Evolutionary conservation across 2,888 invertebrate species (phyloP), one percentile per base, ranked within the genome.

Genomic region (Mechanitis messenoides): DNA sequence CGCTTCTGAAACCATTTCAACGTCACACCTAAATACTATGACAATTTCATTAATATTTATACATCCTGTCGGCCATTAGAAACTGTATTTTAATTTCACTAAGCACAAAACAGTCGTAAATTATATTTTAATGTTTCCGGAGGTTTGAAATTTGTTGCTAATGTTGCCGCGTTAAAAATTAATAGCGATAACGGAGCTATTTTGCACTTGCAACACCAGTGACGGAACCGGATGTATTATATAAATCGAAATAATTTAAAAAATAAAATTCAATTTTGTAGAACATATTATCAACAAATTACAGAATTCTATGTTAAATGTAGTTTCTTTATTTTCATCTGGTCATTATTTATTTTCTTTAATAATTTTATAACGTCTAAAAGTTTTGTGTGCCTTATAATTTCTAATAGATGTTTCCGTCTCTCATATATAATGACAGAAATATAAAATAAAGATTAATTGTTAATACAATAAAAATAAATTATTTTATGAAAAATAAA

Each of bases 41-140:
- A 68, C 78, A 78, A 83, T 84, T 81, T 79, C 67, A 74, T 75
- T 80, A 78, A 84, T 84, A 87, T 88, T 87, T 85, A 89, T 84
- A 80, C 69, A 79, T 87, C 87, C 88, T 78, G 81, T 71, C 67
- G 59, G 64, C 80, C 77, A 84, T 88, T 82, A 83, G 75, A 77
- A 74, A 78, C 75, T 75, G 75, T 80, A 81, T 83, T 84, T 83
- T 84, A 80, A 89, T 87, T 85, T 86, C 75, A 81, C 82, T 84
- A 85, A 87, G 85, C 80, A 62, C 62, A 62, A 81, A 84, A 83
- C 81, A 78, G 74, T 80, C 78, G 76, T 90, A 89, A 87, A 89
- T 88, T 81, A 85, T 80, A 76, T 74, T 83, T 87, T 90, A 87
- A 87, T 89, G 85, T 87, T 87, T 87, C 89, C 89, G 85, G 86